A percentile compares a stretch with the other conserved stretches of the same genome.
phyloP scores from a whole-genome alignment of 2,797 vertebrate species.

The Acanthopagrus latus region DNA sequence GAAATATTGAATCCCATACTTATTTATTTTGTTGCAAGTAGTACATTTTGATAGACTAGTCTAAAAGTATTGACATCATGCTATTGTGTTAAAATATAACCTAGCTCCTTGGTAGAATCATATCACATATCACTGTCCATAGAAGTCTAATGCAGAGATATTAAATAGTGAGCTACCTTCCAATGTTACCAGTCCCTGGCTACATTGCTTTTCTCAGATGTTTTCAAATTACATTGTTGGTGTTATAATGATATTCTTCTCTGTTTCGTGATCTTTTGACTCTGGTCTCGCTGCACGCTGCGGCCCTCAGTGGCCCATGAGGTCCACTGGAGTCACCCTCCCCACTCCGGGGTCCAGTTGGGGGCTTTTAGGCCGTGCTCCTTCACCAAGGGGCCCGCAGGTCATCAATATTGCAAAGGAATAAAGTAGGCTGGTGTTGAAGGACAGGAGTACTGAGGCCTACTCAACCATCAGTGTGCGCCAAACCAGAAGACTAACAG shows the following conservation, averaged over 20 bases:
- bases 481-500: conserved; percentile 48
- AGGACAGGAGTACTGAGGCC: conserved; percentile 63
- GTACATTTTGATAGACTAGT: not conserved
- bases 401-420: conserved; percentile 84
- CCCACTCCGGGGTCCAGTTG: conserved; percentile 56
- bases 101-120: not conserved
- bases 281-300: conserved; percentile 7
- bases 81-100: not conserved
- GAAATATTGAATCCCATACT: not conserved
- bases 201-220: not conserved
- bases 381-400: conserved; percentile 50
- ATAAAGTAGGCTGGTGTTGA: conserved; percentile 75
- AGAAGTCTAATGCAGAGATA: not conserved
- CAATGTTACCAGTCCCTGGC: not conserved
- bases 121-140: not conserved
- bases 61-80: not conserved
- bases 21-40: not conserved
- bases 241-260: not conserved
- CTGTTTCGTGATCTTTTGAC: conserved; percentile 8
- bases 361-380: conserved; percentile 77
- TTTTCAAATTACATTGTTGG: not conserved
- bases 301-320: conserved; percentile 18
- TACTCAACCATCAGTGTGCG: conserved; percentile 68
- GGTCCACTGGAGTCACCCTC: conserved; percentile 40
- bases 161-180: not conserved